phyloP scores from a whole-genome alignment of 2,113 vertebrate species.

The Chloropsis hardwickii region DNA sequence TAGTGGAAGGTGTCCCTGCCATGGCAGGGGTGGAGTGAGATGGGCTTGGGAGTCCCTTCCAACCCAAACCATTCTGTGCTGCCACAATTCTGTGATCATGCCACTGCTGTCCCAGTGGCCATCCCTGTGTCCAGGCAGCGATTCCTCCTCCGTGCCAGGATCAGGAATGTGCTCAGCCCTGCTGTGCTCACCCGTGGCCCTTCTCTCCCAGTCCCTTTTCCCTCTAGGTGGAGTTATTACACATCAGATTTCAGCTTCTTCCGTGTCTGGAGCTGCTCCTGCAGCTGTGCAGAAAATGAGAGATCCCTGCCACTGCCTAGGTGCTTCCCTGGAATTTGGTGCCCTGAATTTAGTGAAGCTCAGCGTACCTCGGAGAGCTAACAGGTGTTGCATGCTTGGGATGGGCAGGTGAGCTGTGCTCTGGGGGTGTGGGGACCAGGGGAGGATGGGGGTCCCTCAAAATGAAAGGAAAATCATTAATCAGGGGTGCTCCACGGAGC shows the following conservation, averaged over 20 bases:
- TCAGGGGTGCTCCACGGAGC: rapidly evolving
- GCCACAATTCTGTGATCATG: neutral
- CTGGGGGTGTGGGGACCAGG: neutral
- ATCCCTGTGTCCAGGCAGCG: neutral
- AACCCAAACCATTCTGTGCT: neutral
- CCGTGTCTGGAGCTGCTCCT: rapidly evolving
- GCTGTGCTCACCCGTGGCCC: neutral
- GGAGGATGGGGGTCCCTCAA: rapidly evolving
- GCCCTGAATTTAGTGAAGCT: neutral
- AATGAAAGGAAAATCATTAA: neutral
- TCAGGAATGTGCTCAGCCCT: rapidly evolving
- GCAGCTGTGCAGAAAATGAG: rapidly evolving
- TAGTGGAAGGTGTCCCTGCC: neutral
- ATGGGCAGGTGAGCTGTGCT: neutral
- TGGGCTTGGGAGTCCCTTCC: neutral
- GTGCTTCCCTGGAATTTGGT: neutral
- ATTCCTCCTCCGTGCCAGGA: rapidly evolving
- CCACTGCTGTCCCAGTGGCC: neutral
- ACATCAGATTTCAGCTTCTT: neutral
- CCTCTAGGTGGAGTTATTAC: conserved; percentile 33
- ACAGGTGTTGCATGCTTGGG: rapidly evolving
- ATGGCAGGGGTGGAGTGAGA: neutral
- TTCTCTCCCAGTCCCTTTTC: neutral
- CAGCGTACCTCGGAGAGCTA: rapidly evolving
- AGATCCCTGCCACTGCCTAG: neutral